Evolutionary conservation across 2,113 vertebrate species (phyloP), one percentile per base, ranked within the genome.

Genomic region (Junco hyemalis): DNA sequence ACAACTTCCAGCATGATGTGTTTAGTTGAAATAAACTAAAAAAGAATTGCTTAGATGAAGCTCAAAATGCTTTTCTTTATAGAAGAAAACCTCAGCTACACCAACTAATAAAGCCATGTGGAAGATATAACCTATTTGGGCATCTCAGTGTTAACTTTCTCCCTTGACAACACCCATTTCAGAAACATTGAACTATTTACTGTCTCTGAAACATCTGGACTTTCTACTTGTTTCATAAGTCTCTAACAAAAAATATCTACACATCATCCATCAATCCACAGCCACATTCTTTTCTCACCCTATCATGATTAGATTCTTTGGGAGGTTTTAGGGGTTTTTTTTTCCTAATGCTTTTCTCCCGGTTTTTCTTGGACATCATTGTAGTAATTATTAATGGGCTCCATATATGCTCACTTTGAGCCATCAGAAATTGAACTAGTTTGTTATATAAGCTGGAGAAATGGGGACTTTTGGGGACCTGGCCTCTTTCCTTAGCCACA

Each of bases 151-250:
- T 95, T 96, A 96, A 96, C 81, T 87, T 56, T 45, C 57, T 95
- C 84, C 61, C 81, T 77, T 84, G 92, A 91, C 72, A 89, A 92
- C 81, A 92, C 51, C 84, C 70, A 44, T 84, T 93, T 96, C 84
- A 94, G 87, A 94, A 96, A 94, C 86, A 95, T 6, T 92, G 81
- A 92, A 79, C 84, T 86, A 86, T 96, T 92, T 92, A 89, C 61
- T 89, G 70, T 91, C 44, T 81, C 87, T 92, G 78, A 90, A 96
- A 96, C 93, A 96, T 95, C 90, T 96, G 95, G 92, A 96, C 65
- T 96, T 96, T 95, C 95, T 81, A 89, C 93, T 96, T 84, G 77
- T 95, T 96, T 95, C 93, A 94, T 92, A 95, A 96, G 81, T 81
- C 87, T 77, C 54, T 84, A 95, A 87, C 77, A 94, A 89, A 94